A percentile compares a stretch with the other conserved stretches of the same genome.
phyloP scores from a whole-genome alignment of 2,888 invertebrate genomes.

The Lysandra bellargus region DNA sequence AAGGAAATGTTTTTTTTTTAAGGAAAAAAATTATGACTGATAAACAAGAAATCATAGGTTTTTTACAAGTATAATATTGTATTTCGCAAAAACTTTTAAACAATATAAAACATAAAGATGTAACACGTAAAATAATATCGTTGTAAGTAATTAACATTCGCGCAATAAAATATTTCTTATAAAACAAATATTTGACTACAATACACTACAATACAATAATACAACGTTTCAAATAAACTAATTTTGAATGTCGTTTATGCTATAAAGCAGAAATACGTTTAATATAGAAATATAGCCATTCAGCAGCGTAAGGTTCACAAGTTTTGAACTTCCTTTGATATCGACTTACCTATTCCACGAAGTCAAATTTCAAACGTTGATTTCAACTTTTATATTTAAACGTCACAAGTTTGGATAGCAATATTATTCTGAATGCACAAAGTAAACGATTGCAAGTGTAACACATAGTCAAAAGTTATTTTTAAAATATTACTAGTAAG shows the following conservation, averaged over 20 bases:
- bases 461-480: neutral
- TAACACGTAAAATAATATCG: neutral
- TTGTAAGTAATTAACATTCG: neutral
- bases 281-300: slow-evolving; percentile 25
- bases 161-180: neutral
- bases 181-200: neutral
- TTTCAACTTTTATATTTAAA: slow-evolving; percentile 29
- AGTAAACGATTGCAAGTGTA: neutral
- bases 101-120: too few relatives aligned
- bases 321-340: slow-evolving; percentile 27
- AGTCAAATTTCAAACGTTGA: slow-evolving; percentile 27
- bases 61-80: neutral
- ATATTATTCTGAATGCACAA: slow-evolving; percentile 22
- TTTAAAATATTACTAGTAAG: too few relatives aligned
- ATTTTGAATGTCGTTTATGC: neutral
- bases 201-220: neutral
- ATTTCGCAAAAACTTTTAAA: neutral
- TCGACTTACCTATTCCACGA: slow-evolving; percentile 21
- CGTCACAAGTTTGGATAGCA: slow-evolving; percentile 15
- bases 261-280: slow-evolving; percentile 13
- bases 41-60: neutral
- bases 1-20: too few relatives aligned
- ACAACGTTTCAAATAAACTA: neutral
- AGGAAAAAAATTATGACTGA: too few relatives aligned
- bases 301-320: slow-evolving; percentile 27